Evolutionary conservation across 1,140 invertebrate genomes (phyloP), one percentile per base, ranked within the genome.

Genomic region (Heliconius himera): DNA sequence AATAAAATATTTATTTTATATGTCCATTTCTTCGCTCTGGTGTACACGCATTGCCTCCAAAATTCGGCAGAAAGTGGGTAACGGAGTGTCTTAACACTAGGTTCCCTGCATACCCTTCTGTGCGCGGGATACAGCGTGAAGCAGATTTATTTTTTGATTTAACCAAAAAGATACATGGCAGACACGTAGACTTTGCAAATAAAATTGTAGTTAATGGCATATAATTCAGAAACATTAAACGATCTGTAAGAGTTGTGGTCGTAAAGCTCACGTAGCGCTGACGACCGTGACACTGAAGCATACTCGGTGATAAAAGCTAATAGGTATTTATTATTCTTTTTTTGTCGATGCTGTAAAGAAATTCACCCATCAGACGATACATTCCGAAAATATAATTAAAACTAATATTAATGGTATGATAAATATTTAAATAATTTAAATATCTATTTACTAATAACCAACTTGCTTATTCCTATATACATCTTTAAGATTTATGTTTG

Each of bases 171-270:
- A 13, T 20, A 29, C 26, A 20, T 38, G 8, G 20, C 26, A 29
- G 29, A 41, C 70, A 33, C 16, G 49, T 54, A 49, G 22, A 73
- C 22, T 36, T 41, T 38, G 11, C 22, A 79, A 74, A 79, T 79
- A 78, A 75, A 79, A 56, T 11, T 75, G 38, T 36, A 66, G 56
- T 54, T 71, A 38, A 51, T 51, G 29, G 56, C 41, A n/a, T 79
- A 74, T 79, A 79, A 79, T 49, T 74, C 78, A 79, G 56, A 4
- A 8, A 79, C 72, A 70, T 74, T 33, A 79, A 79, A 79, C 73
- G 60, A 41, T 33, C 70, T 71, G 51, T 46, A 70, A 70, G 73
- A 79, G 74, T 79, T 79, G 78, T 71, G 78, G 73, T 49, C 33
- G 49, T 79, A 79, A 75, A 75, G 36, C 51, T 75, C 51, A 74